Conservation (phyloP, 1,140 invertebrate species). For the Pseudachorutes palmiensis region DNA sequence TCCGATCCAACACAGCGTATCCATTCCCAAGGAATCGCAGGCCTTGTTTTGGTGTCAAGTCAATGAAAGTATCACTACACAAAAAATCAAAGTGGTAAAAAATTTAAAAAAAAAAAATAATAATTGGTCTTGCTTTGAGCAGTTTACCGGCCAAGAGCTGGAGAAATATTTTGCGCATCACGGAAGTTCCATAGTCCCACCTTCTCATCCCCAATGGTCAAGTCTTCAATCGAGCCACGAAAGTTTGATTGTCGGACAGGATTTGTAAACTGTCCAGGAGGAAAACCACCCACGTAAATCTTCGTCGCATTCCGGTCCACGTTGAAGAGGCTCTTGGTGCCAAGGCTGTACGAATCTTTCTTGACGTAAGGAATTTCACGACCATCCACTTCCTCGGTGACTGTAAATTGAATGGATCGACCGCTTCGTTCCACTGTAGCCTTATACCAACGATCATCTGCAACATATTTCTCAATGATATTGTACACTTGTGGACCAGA, state of each 20-base stretch:
- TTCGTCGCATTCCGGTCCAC: conserved; percentile 74
- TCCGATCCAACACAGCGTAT: conserved; percentile 61
- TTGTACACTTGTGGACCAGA: conserved; percentile 63
- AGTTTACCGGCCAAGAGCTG: conserved; percentile 63
- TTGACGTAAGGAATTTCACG: conserved; percentile 49
- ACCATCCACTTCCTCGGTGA: conserved; percentile 65
- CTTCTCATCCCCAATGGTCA: conserved; percentile 76
- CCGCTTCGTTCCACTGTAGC: conserved; percentile 78
- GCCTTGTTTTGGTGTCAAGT: conserved; percentile 56
- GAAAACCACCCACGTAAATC: conserved; percentile 83
- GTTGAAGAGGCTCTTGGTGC: conserved; percentile 71
- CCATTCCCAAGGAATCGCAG: conserved; percentile 78
- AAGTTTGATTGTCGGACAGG: conserved; percentile 64
- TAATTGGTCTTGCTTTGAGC: neutral
- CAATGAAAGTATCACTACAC: conserved; percentile 54
- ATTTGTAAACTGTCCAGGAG: conserved; percentile 54
- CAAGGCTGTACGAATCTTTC: conserved; percentile 53
- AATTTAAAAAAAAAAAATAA: neutral
- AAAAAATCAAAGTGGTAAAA: neutral
- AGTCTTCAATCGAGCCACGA: conserved; percentile 80
- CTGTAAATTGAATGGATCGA: conserved; percentile 66
- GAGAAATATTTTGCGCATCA: conserved; percentile 62
- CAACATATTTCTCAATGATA: conserved; percentile 63
- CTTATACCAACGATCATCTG: conserved; percentile 85
- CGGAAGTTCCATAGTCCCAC: conserved; percentile 93